Percentiles rank a stretch among this genome's conserved stretches.
Evolutionary conservation across 2,113 vertebrate genomes (phyloP).

Genomic region (Atractosteus spatula): DNA sequence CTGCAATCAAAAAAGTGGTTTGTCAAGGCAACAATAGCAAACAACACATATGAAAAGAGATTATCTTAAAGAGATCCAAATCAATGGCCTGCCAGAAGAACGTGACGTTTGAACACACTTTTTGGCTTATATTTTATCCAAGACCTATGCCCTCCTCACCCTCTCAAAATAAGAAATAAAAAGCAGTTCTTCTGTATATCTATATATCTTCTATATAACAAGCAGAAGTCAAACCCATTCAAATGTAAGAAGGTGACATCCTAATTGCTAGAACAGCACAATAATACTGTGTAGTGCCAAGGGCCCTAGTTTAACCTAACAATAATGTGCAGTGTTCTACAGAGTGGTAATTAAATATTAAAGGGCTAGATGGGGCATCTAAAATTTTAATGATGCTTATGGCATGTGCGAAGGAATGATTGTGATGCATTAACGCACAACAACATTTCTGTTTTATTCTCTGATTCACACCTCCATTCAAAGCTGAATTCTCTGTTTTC

Average conservation of each 20-base stretch:
- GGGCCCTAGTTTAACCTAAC: slow-evolving; percentile 47
- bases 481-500: slow-evolving; percentile 17
- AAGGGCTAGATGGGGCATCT: slow-evolving; percentile 47
- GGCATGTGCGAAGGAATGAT: slow-evolving; percentile 57
- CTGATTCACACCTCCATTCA: slow-evolving; percentile 6
- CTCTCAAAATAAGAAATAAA: too few relatives aligned
- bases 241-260: slow-evolving; percentile 34
- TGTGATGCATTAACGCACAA: slow-evolving; percentile 39
- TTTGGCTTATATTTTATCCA: too few relatives aligned
- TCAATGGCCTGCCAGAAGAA: too few relatives aligned
- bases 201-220: not conserved
- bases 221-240: slow-evolving; percentile 14
- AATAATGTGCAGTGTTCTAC: slow-evolving; percentile 40
- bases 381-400: slow-evolving; percentile 67
- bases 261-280: slow-evolving; percentile 33
- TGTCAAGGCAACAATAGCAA: too few relatives aligned
- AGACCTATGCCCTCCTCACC: too few relatives aligned
- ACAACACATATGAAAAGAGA: too few relatives aligned
- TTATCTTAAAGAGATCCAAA: too few relatives aligned
- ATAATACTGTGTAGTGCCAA: slow-evolving; percentile 40
- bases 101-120: too few relatives aligned
- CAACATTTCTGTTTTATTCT: slow-evolving; percentile 20
- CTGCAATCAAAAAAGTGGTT: too few relatives aligned
- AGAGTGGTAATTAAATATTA: slow-evolving; percentile 60
- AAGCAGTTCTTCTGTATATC: too few relatives aligned